Percentiles rank a stretch among this genome's conserved stretches.
Conservation (phyloP, 2,888 invertebrate genomes). For the Panzeria rudis region DNA sequence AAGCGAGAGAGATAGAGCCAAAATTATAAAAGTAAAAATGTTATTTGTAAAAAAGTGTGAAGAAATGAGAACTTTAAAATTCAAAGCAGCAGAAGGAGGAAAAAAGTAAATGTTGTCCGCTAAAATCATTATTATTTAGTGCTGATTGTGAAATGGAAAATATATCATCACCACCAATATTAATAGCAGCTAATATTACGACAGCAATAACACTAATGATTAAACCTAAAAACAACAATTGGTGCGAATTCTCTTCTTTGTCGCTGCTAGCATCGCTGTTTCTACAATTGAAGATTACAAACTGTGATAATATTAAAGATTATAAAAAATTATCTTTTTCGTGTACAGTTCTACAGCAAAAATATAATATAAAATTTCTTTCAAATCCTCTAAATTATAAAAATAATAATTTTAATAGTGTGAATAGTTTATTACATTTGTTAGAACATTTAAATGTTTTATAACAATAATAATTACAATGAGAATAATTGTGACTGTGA, state of each 20-base stretch:
- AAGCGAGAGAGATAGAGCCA: constrained; percentile 42
- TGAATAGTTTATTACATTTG: constrained; percentile 42
- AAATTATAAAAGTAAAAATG: constrained; percentile 18
- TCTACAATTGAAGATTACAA: constrained; percentile 24
- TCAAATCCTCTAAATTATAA: constrained; percentile 34
- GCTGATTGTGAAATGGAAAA: constrained; percentile 78
- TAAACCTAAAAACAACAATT: constrained; percentile 24
- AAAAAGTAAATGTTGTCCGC: constrained; percentile 55
- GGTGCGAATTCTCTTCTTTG: constrained; percentile 16
- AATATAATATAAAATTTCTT: constrained; percentile 23
- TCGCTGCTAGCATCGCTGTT: constrained; percentile 1
- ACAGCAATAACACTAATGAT: constrained; percentile 56
- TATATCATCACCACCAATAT: constrained; percentile 71
- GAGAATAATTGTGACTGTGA: constrained; percentile 22
- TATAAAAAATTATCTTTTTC: constrained; percentile 47
- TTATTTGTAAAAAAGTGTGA: constrained; percentile 33
- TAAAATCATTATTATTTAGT: constrained; percentile 73
- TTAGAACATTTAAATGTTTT: constrained; percentile 59
- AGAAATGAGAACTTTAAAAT: constrained; percentile 33
- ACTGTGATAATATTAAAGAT: constrained; percentile 46
- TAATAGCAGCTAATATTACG: background rate
- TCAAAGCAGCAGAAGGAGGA: constrained; percentile 20
- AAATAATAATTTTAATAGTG: constrained; percentile 27
- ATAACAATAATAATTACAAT: constrained; percentile 44
- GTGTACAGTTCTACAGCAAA: constrained; percentile 41